Evolutionary conservation across 2,888 invertebrate genomes (phyloP).

Genomic region (Atrina japonica): DNA sequence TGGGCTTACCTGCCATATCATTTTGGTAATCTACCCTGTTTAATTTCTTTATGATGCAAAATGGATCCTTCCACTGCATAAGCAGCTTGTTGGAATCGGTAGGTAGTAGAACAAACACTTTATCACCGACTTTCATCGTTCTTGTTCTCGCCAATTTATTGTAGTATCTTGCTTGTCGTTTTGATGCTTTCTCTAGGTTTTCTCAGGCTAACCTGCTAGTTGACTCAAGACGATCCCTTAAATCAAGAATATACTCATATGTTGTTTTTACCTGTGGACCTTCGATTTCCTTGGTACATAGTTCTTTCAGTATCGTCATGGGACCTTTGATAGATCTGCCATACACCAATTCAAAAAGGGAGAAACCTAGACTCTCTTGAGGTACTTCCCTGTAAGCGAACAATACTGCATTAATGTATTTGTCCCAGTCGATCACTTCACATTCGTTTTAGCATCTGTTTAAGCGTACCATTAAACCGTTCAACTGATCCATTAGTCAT

Average conservation of each 20-base stretch:
- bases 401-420: constrained; percentile 43
- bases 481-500: constrained; percentile 51
- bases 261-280: constrained; percentile 28
- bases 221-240: too few relatives aligned
- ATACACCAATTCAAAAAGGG: constrained; percentile 53
- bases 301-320: constrained; percentile 43
- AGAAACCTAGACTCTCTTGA: constrained; percentile 49
- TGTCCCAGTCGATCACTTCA: constrained; percentile 51
- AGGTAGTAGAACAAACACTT: constrained; percentile 47
- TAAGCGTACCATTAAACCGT: constrained; percentile 53
- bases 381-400: constrained; percentile 57
- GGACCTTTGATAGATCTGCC: constrained; percentile 54
- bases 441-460: constrained; percentile 36
- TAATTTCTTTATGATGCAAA: constrained; percentile 23
- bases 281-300: constrained; percentile 35
- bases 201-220: constrained; percentile 31
- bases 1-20: too few relatives aligned
- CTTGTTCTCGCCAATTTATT: constrained; percentile 33
- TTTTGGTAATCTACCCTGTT: constrained; percentile 33
- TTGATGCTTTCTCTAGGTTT: constrained; percentile 25
- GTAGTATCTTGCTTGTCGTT: constrained; percentile 32
- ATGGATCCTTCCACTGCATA: too few relatives aligned
- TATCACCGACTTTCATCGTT: constrained; percentile 37
- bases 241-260: constrained; percentile 29
- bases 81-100: constrained; percentile 47